phyloP scores from a whole-genome alignment of 1,140 invertebrate genomes.

The Pissodes strobi region DNA sequence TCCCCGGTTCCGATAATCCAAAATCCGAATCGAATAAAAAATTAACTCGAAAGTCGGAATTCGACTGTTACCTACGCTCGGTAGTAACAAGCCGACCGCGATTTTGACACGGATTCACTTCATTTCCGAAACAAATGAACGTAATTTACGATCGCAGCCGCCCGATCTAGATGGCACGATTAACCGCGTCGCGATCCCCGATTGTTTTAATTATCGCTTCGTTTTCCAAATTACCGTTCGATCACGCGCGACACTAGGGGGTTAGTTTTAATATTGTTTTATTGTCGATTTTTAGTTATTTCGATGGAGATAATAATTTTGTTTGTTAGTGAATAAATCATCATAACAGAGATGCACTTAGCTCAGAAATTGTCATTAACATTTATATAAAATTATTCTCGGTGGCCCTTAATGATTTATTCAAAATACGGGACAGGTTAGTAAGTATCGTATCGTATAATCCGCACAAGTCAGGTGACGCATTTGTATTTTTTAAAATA shows the following conservation, averaged over 20 bases:
- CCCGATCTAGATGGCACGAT: constrained; percentile 46
- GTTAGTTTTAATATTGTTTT: constrained; percentile 9
- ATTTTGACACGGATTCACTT: constrained; percentile 54
- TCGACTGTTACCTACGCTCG: constrained; percentile 22
- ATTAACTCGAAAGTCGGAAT: constrained; percentile 31
- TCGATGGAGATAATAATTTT: too few species aligned
- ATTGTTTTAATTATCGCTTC: constrained; percentile 32
- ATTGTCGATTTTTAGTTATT: not conserved
- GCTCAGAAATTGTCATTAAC: too few species aligned
- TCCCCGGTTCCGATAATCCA: constrained; percentile 11
- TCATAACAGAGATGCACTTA: too few species aligned
- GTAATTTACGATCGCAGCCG: constrained; percentile 52
- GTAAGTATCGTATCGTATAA: too few species aligned
- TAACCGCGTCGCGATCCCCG: constrained; percentile 32
- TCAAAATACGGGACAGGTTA: too few species aligned
- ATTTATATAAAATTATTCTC: too few species aligned
- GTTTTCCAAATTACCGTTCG: constrained; percentile 28
- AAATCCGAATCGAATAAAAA: constrained; percentile 22
- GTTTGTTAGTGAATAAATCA: too few species aligned
- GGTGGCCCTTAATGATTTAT: too few species aligned
- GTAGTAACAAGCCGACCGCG: constrained; percentile 55
- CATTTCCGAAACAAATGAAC: constrained; percentile 57
- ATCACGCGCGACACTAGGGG: constrained; percentile 13
- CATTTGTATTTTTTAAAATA: too few species aligned
- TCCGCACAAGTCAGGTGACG: too few species aligned